A percentile compares a stretch with the other conserved stretches of the same genome.
These are phyloP conservation scores for Paracentrotus lividus DNA, from an alignment of 53 echinoderm and acorn worm species.

Conservation along the genomic window DNA sequence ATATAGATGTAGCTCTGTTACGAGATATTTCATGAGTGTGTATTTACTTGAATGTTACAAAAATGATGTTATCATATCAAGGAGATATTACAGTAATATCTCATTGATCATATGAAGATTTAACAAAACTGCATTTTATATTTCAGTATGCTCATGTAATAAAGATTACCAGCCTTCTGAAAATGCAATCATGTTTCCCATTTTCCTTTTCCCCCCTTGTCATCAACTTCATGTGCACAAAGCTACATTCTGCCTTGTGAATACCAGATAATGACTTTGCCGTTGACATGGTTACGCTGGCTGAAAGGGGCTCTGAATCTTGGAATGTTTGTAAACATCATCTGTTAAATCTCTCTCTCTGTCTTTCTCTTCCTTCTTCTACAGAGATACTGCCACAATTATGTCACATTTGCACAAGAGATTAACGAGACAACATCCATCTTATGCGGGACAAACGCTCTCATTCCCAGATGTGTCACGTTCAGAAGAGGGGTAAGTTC, in stretches of 20 bases:
- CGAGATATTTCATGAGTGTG: neutral
- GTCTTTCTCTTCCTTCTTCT: neutral
- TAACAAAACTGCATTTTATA: too few species aligned
- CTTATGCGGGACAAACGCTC: slow-evolving; percentile 36
- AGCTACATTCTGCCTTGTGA: too few species aligned
- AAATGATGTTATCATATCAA: too few species aligned
- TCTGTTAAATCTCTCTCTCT: slow-evolving; percentile 3
- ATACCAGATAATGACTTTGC: neutral
- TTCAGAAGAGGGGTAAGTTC: slow-evolving; percentile 38
- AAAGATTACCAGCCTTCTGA: neutral
- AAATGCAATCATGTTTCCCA: too few species aligned
- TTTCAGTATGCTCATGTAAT: neutral
- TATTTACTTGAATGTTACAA: neutral
- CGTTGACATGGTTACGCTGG: neutral
- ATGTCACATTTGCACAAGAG: slow-evolving; percentile 61
- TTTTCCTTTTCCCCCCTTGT: too few species aligned
- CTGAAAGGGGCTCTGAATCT: neutral
- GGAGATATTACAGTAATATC: too few species aligned
- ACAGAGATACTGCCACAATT: slow-evolving; percentile 70
- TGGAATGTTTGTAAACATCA: slow-evolving; percentile 49
- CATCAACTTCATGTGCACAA: too few species aligned
- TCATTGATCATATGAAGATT: neutral
- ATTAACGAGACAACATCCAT: neutral
- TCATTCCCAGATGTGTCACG: slow-evolving; percentile 27
- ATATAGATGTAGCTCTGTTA: neutral